Evolutionary conservation across 2,113 vertebrate species (phyloP), one percentile per base, ranked within the genome.

Genomic region (Ictalurus furcatus): DNA sequence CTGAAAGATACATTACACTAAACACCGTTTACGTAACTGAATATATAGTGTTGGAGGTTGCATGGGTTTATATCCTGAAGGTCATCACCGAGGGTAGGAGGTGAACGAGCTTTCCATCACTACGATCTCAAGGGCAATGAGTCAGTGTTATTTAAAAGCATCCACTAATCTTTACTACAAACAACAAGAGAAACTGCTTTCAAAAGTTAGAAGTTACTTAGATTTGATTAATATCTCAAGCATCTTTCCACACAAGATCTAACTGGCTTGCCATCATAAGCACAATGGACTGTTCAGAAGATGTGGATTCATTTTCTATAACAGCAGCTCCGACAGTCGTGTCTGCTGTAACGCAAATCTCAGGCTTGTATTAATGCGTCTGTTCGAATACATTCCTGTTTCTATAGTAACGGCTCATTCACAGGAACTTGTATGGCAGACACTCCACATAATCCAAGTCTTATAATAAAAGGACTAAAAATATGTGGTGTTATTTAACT

Each of bases 401-500:
- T 54, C 78, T n/a, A 80, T 56, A 54, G 78, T n/a, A 80, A 80
- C 78, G 14, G 25, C 12, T 78, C 74, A 28, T 40, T 74, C 37
- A 74, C 34, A 40, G 13, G 30, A 37, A 6, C 44, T 52, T 79
- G 25, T 52, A 79, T n/a, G 3, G 16, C n/a, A 82, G n/a, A 58
- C 9, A 21, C 17, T 59, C 14, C 6, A 14, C 48, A n/a, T 52
- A 52, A 54, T 80, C 48, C 48, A 44, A 44, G 48, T 54, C 48
- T 54, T 30, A 80, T 80, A 30, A 78, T 48, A 78, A 78, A 78
- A 48, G 21, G 74, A 78, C 40, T 25, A 78, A 78, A 78, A 78
- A 78, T 56, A 79, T 28, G 44, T 16, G 1, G 44, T 16, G 1
- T 23, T 25, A 78, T 78, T 25, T 9, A 48, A 48, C 9, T 8